Evolutionary conservation across 37 sponge, comb jelly and placozoan species (phyloP), one percentile per base, ranked within the genome.

Genomic region (Petrosia ficiformis): DNA sequence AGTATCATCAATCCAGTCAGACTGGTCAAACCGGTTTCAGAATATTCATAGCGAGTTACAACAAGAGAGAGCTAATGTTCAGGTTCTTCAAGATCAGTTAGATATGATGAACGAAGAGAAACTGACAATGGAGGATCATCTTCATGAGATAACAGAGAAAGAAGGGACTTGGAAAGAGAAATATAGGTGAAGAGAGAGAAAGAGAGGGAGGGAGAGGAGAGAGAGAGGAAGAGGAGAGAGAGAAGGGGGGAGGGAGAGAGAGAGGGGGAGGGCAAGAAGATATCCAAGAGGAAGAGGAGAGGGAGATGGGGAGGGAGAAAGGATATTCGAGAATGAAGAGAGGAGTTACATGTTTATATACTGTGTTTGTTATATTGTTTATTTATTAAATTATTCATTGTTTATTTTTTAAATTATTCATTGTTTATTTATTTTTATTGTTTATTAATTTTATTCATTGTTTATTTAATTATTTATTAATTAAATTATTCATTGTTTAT

Each of bases 171-270:
- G 54, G 54, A 48, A 48, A 48, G 54, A 48, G 14, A 48, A 48
- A 48, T 48, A 48, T 48, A 48, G 54, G 54, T 48, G 14, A 48
- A 19, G 54, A n/a, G n/a, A n/a, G n/a, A n/a, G n/a, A n/a, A n/a
- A n/a, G n/a, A n/a, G n/a, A n/a, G n/a, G n/a, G 66, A 21, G 61
- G 63, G 34, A 25, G 69, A 34, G 71, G 24, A 32, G 42, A 38
- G 42, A 52, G 26, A 26, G 39, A 37, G 16, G 65, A 34, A 19
- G 34, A 28, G 4, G 66, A 58, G 65, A 28, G 73, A 57, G 73
- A 2, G 81, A 39, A 37, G 33, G 39, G 38, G 54, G 39, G 73
- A 32, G 59, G 38, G 59, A 29, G 54, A 32, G 68, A 34, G 68
- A 35, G 34, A 42, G 71, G 38, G 39, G 34, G 65, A 28, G 42